Base-by-base conservation (phyloP, 2,797 vertebrate genomes). In the Uromys caudimaculatus region DNA sequence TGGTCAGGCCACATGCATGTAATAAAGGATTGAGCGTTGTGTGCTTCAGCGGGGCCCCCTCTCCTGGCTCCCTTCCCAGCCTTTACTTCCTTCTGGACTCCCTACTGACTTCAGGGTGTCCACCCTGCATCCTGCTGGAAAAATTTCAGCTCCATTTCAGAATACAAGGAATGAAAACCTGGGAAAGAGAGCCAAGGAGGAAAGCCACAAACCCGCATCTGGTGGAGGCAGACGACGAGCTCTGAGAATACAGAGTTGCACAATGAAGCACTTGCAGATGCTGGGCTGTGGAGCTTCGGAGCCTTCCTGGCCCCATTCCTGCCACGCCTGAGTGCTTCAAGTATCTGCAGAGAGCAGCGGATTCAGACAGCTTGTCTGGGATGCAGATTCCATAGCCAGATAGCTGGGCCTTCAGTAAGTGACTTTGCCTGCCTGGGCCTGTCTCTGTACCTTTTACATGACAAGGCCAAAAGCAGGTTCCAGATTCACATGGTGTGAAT, bases 181-280 rank as follows among this genome's bases (percentile, higher is more conserved):
- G 67, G 88, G 96, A 92, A 97, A 94, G 94, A 85, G 77, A 93
- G 96, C 96, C 97, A 97, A 95, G 56, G 50, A 96, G 94, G 90
- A 95, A 97, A 98, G 96, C 96, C 97, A 94, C 96, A 97, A 92
- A 89, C 24, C 60, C 50, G 14, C 97, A 97, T 95, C 95, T 97
- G 97, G 97, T 64, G 6, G 3, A 54, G 13, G 87, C 85, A 21
- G 83, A n/a, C 41, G 0, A 89, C 76, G 17, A 47, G 95, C 87
- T 95, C 91, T 9, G 62, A 60, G 95, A 89, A 67, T 50, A 84
- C 52, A 90, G 76, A 44, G 56, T 54, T 35, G 88, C 82, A 19
- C 78, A 0, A 0, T 21, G 82, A 86, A 93, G 94, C 69, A 52
- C 64, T 81, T 84, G 93, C 96, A 96, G 96, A 95, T 86, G 93